Conservation (phyloP, 2,888 invertebrate species). For the Eledona agricola region DNA sequence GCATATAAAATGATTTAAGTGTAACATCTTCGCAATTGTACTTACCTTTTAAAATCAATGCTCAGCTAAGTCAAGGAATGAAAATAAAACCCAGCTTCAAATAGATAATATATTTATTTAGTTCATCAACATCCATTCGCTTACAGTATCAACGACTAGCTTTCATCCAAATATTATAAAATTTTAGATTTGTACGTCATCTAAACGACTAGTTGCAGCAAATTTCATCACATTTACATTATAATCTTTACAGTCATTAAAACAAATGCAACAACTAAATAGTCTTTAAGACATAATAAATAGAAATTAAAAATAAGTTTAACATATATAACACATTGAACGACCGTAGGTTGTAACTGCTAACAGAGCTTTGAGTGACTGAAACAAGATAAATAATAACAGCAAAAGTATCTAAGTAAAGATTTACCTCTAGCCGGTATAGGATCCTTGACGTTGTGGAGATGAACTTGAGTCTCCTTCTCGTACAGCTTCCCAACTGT, state of each 20-base stretch:
- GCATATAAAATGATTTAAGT: too few species aligned
- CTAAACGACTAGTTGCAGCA: constrained; percentile 44
- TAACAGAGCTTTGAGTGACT: constrained; percentile 33
- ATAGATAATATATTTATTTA: constrained; percentile 32
- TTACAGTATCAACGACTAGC: constrained; percentile 18
- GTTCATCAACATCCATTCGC: constrained; percentile 28
- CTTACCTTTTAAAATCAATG: too few species aligned
- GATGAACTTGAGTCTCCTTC: constrained; percentile 72
- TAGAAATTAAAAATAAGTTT: constrained; percentile 18
- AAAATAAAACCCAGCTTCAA: constrained; percentile 1
- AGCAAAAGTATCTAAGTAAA: too few species aligned
- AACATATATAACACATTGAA: constrained; percentile 22
- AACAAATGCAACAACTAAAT: constrained; percentile 15
- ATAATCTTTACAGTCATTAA: constrained; percentile 28
- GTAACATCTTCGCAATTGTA: too few species aligned
- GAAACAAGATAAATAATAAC: constrained; percentile 20
- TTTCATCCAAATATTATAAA: constrained; percentile 24
- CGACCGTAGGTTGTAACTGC: constrained; percentile 4
- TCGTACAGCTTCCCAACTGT: constrained; percentile 76
- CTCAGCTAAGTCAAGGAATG: too few species aligned
- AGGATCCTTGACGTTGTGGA: constrained; percentile 75
- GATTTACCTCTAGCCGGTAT: constrained; percentile 81
- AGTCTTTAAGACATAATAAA: constrained; percentile 23
- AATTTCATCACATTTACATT: constrained; percentile 44
- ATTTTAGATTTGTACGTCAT: constrained; percentile 22